Evolutionary conservation across 1,140 invertebrate species (phyloP).

Genomic region (Chironomus striatipennis): DNA sequence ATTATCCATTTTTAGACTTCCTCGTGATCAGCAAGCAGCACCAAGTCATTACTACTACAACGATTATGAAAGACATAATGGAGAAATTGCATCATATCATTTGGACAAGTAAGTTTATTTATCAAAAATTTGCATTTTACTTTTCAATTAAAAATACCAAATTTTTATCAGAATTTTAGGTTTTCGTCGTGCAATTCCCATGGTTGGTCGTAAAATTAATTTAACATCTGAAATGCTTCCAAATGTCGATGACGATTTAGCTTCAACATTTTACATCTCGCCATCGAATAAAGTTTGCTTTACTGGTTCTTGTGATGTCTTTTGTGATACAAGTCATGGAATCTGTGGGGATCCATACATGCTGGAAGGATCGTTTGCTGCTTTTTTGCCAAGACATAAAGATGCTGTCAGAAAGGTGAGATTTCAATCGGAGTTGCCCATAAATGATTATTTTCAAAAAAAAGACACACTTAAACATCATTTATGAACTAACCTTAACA

Average conservation of each 20-base stretch:
- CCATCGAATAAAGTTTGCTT: constrained; percentile 80
- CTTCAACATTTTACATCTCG: constrained; percentile 86
- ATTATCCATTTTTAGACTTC: constrained; percentile 88
- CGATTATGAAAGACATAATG: constrained; percentile 95
- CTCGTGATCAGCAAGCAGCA: constrained; percentile 88
- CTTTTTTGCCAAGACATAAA: constrained; percentile 1
- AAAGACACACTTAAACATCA: too few relatives aligned
- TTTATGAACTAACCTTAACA: too few relatives aligned
- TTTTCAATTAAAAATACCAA: neutral
- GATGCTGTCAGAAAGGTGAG: neutral
- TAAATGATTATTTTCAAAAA: too few relatives aligned
- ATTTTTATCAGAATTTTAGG: constrained; percentile 58
- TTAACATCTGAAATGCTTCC: constrained; percentile 83
- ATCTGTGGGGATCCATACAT: constrained; percentile 87
- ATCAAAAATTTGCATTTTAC: too few relatives aligned
- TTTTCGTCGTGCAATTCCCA: constrained; percentile 77
- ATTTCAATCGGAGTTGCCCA: too few relatives aligned
- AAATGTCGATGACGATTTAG: constrained; percentile 69
- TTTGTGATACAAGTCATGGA: constrained; percentile 92
- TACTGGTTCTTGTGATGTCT: constrained; percentile 86
- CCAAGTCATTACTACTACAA: constrained; percentile 99
- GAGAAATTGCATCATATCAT: constrained; percentile 36
- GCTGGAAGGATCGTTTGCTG: constrained; percentile 20
- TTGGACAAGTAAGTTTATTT: constrained; percentile 4
- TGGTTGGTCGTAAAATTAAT: constrained; percentile 76